Evolutionary conservation across 2,888 invertebrate genomes (phyloP).

Genomic region (Homarus gammarus): DNA sequence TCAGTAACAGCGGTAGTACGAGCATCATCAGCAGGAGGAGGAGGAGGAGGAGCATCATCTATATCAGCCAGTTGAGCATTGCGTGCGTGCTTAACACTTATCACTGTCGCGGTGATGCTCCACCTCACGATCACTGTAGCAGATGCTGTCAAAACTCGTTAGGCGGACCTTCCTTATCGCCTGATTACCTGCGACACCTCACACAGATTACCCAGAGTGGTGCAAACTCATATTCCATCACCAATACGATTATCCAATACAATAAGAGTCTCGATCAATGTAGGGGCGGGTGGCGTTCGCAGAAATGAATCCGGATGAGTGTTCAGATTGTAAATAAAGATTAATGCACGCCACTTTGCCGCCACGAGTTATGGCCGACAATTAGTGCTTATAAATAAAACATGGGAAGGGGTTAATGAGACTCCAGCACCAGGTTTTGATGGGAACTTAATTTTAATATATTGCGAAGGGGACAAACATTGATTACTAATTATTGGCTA

Average conservation of each 20-base stretch:
- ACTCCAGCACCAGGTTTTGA: background rate
- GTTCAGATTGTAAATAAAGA: background rate
- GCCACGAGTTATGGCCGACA: background rate
- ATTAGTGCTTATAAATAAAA: slow-evolving; percentile 1
- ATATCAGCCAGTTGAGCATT: background rate
- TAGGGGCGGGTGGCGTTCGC: background rate
- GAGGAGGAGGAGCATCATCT: too few species aligned
- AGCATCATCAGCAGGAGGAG: background rate
- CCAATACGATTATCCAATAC: background rate
- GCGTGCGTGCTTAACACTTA: too few species aligned
- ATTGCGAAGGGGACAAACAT: background rate
- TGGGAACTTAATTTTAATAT: background rate
- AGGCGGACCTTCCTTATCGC: background rate
- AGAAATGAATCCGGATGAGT: background rate
- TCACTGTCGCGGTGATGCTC: background rate
- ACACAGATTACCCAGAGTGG: background rate
- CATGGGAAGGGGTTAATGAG: background rate
- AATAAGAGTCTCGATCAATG: background rate
- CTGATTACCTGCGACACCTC: background rate
- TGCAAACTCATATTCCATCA: background rate
- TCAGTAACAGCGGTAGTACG: background rate
- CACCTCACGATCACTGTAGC: background rate
- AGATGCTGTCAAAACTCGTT: background rate
- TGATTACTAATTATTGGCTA: too few species aligned
- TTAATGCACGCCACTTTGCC: background rate